phyloP scores from a whole-genome alignment of 2,797 vertebrate genomes.

The Poecilia wingei region DNA sequence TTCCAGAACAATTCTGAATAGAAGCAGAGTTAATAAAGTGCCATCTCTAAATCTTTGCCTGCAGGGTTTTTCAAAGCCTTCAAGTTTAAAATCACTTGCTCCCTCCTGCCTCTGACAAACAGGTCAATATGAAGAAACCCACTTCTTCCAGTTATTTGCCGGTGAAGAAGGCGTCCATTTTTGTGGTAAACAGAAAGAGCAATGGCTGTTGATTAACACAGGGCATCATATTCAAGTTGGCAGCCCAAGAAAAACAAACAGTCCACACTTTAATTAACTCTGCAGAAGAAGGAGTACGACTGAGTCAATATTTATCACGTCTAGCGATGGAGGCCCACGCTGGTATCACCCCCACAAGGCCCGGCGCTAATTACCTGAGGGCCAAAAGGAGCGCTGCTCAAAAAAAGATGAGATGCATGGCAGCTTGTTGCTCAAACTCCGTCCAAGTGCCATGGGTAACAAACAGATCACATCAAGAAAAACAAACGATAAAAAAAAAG shows the following conservation, averaged over 20 bases:
- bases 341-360: conserved; percentile 56
- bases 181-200: conserved; percentile 27
- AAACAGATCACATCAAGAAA: conserved; percentile 59
- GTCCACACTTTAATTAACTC: conserved; percentile 77
- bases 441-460: conserved; percentile 52
- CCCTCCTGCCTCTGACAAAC: conserved; percentile 16
- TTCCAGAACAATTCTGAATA: background rate
- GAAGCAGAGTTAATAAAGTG: background rate
- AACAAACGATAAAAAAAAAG: conserved; percentile 43
- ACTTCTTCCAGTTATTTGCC: conserved; percentile 25
- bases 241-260: conserved; percentile 71
- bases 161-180: conserved; percentile 29
- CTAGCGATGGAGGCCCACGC: conserved; percentile 61
- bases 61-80: background rate
- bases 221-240: conserved; percentile 70
- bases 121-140: conserved; percentile 11
- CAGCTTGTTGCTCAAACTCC: conserved; percentile 63
- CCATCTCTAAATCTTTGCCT: background rate
- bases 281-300: conserved; percentile 66
- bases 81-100: conserved; percentile 6
- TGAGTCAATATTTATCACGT: conserved; percentile 80
- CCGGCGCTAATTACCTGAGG: conserved; percentile 77
- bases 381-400: conserved; percentile 56
- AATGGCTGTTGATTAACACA: conserved; percentile 75
- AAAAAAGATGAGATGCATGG: conserved; percentile 57